phyloP scores from a whole-genome alignment of 2,797 vertebrate genomes.

The Phoebastria nigripes region DNA sequence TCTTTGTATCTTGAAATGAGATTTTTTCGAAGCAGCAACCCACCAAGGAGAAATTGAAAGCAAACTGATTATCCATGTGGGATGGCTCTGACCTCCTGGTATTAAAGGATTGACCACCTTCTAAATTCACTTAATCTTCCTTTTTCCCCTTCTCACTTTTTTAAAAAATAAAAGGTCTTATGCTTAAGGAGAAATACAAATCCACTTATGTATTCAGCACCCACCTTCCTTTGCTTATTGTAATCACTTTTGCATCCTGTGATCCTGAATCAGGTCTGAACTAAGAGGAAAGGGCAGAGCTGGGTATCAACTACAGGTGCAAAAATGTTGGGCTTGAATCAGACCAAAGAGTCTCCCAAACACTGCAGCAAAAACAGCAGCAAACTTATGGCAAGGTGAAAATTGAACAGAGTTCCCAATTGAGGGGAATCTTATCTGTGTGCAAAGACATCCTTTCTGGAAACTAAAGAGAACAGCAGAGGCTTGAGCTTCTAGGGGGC shows the following conservation, averaged over 20 bases:
- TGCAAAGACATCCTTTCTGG: not conserved
- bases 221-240: not conserved
- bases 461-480: not conserved
- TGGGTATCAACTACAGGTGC: not conserved
- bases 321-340: not conserved
- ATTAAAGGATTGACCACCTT: not conserved
- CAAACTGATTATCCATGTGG: slow-evolving; percentile 4
- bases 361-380: not conserved
- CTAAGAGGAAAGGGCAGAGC: not conserved
- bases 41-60: not conserved
- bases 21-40: not conserved
- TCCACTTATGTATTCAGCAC: not conserved
- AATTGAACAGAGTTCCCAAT: not conserved
- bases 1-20: slow-evolving; percentile 22
- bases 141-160: accelerated
- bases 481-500: not conserved
- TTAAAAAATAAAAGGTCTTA: not conserved
- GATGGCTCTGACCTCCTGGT: not conserved
- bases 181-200: not conserved
- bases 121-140: slow-evolving; percentile 10
- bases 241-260: not conserved
- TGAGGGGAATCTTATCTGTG: not conserved
- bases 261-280: not conserved
- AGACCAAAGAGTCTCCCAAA: no score
- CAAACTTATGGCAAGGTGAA: not conserved